A percentile compares a stretch with the other conserved stretches of the same genome.
Evolutionary conservation across 2,888 invertebrate genomes (phyloP).

Genomic region (Leuctra nigra): DNA sequence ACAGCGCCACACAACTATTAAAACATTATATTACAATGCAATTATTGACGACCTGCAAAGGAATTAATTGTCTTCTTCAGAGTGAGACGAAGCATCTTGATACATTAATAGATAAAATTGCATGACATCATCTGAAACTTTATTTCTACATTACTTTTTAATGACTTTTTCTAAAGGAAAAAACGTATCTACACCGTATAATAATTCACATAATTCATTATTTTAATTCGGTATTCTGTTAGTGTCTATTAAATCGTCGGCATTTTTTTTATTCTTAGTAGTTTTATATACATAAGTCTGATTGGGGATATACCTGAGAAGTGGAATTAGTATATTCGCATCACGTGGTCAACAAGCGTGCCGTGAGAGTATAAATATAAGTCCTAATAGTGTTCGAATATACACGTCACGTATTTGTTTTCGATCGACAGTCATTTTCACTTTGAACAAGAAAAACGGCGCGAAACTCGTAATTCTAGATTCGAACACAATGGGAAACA

Average conservation of each 20-base stretch:
- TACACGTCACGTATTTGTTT: no score
- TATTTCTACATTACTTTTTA: conserved; percentile 15
- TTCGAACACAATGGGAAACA: no score
- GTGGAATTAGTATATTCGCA: no score
- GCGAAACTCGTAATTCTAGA: no score
- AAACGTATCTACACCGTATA: background rate
- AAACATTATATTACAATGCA: conserved; percentile 15
- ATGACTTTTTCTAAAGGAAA: conserved; percentile 5
- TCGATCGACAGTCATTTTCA: no score
- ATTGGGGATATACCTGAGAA: no score
- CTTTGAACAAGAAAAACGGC: no score
- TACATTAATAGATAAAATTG: conserved; percentile 15
- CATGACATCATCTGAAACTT: conserved; percentile 10
- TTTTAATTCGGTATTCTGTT: conserved; percentile 10
- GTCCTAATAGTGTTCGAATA: no score
- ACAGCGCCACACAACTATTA: conserved; percentile 1
- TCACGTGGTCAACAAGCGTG: no score
- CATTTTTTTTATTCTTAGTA: background rate
- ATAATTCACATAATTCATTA: conserved; percentile 13
- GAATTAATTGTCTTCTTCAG: conserved; percentile 3
- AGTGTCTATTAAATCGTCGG: conserved; percentile 1
- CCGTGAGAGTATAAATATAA: no score
- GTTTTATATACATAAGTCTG: no score
- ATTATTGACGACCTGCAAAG: conserved; percentile 12
- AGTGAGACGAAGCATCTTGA: conserved; percentile 14